Conservation (phyloP, 2,113 vertebrate species). For the Myiopsitta monachus region DNA sequence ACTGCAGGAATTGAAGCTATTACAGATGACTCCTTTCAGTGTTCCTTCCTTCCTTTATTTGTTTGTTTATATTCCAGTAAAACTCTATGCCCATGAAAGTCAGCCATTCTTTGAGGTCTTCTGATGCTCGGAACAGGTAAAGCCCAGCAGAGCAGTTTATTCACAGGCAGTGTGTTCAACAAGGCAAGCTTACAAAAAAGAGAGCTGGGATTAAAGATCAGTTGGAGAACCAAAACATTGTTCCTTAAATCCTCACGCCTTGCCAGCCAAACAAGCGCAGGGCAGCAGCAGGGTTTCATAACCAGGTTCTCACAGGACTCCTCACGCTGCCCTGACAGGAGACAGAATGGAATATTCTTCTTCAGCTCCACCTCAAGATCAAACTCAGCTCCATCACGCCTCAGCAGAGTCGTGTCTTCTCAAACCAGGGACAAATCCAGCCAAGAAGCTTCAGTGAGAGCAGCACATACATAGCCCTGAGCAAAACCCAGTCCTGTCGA, state of each 20-base stretch:
- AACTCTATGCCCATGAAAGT: background rate
- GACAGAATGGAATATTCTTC: background rate
- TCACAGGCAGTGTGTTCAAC: background rate
- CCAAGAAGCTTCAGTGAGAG: background rate
- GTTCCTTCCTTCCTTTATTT: background rate
- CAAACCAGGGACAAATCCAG: background rate
- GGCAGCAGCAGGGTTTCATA: background rate
- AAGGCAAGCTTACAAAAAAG: background rate
- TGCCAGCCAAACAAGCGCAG: background rate
- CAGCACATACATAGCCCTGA: background rate
- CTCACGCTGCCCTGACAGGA: background rate
- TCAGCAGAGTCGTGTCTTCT: background rate
- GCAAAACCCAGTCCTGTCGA: slow-evolving; percentile 4
- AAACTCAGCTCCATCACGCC: background rate
- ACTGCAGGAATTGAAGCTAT: background rate
- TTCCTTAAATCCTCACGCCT: background rate
- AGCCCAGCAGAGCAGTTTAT: background rate
- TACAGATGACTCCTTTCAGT: background rate
- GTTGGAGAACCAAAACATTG: background rate
- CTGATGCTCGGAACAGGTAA: background rate
- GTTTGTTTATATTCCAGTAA: background rate
- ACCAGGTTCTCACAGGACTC: background rate
- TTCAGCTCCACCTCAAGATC: background rate
- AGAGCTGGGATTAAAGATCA: background rate
- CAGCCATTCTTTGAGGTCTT: background rate